A percentile compares a stretch with the other conserved stretches of the same genome.
These are phyloP conservation scores for Macrobrachium nipponense DNA, from an alignment of 1,140 invertebrate genomes.

Conservation along the genomic window DNA sequence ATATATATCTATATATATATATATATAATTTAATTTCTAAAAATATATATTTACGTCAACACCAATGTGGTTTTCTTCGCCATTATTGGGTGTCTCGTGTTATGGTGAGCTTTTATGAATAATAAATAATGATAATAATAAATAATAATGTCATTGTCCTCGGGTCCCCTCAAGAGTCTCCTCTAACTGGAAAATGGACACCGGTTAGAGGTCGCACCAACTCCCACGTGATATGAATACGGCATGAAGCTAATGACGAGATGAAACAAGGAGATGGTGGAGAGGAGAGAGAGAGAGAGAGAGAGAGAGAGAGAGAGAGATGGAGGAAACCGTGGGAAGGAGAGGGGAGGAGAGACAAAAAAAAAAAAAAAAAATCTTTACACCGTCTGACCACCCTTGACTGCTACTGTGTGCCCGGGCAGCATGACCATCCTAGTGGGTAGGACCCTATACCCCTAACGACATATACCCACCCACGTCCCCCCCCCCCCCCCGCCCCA, in stretches of 20 bases:
- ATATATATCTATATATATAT: too few species aligned
- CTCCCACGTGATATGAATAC: not conserved
- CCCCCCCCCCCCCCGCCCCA: not conserved
- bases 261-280: not conserved
- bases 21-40: too few species aligned
- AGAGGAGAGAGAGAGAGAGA: not conserved
- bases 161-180: too few species aligned
- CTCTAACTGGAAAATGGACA: too few species aligned
- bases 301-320: not conserved
- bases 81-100: too few species aligned
- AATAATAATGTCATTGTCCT: too few species aligned
- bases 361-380: slow-evolving; percentile 42
- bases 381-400: slow-evolving; percentile 53
- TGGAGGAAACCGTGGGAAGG: not conserved
- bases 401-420: slow-evolving; percentile 52
- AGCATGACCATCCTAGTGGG: not conserved
- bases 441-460: too few species aligned
- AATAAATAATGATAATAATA: too few species aligned
- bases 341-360: slow-evolving; percentile 3
- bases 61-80: too few species aligned
- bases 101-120: too few species aligned
- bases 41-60: too few species aligned
- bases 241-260: not conserved
- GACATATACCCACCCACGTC: not conserved
- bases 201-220: too few species aligned